Base-by-base conservation (phyloP, 2,888 invertebrate genomes). In the Callosobruchus maculatus region DNA sequence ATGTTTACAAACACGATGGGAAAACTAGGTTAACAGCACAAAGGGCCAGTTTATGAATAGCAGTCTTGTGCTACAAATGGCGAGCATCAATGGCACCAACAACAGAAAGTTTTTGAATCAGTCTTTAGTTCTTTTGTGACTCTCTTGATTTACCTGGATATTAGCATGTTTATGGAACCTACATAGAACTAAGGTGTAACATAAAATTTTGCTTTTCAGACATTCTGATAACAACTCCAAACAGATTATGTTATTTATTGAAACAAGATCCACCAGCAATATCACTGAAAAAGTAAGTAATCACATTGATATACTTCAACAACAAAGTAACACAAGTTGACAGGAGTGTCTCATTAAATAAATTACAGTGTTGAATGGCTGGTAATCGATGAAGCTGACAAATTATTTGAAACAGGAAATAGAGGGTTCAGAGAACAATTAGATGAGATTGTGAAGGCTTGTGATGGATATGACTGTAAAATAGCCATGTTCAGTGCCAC, bases 381-480 rank as follows among this genome's bases (percentile, higher is more conserved):
- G 71, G 89, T 99, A 22, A 91, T 99, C 66, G 99, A 99, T 86
- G 99, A 99, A 87, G 97, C 97, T 0, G 99, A 99, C 88, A 97
- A 98, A 85, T 88, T 99, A 71, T 98, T 99, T 88, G 99, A 99
- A 87, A 92, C 91, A 70, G 93, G 97, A 79, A 83, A 90, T 83
- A 82, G 89, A 87, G 86, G 95, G 84, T 98, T 99, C 85, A 90
- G 97, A 70, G 94, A 96, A 79, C 98, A 99, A 88, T 87, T 99
- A 75, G 93, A 94, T 71, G 91, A 92, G 75, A 94, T 97, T 78
- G 90, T 93, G 78, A 88, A 88, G 73, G 91, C 93, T 0, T 96
- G 97, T 83, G 89, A 90, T 76, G 90, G 88, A 83, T 85, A 84
- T 20, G 83, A 87, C 13, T 88, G 90, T 0, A 89, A 90, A 22